Evolutionary conservation across 2,888 invertebrate genomes (phyloP), one percentile per base, ranked within the genome.

Genomic region (Ophraella communa): DNA sequence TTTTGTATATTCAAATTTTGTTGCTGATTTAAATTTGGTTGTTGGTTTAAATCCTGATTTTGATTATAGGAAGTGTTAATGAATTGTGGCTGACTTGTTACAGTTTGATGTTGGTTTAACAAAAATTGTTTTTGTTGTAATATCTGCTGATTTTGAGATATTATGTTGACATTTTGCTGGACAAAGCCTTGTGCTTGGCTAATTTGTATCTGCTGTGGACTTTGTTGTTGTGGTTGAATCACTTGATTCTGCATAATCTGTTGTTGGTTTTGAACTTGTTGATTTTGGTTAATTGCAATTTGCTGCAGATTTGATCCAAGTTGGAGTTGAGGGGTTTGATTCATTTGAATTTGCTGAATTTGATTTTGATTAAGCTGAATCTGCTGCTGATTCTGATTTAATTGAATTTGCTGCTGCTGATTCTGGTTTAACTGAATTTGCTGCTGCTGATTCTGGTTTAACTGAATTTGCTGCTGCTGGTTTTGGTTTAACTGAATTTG

Each of bases 31-130:
- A 70, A 56, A 42, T 67, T 66, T 57, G 67, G 72, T 53, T 65
- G 71, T 44, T 74, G 75, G 33, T 69, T 68, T 20, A 66, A 35
- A 49, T 64, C 65, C 39, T 70, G 66, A 45, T 58, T 65, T 21
- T 71, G 69, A 44, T 39, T 62, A 39, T 68, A 83, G 2, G 83
- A 83, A 30, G 84, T 85, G 7, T 81, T 76, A 11, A 85, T 84
- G 69, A 85, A 83, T 35, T 71, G 71, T 27, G 65, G 67, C 71
- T 74, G 74, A n/a, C 68, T 68, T 10, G 70, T 58, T n/a, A 56
- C 68, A 10, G 65, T 33, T 56, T 65, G 65, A 49, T 71, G 73
- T 62, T 71, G 71, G 52, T 65, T 69, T 20, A 72, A 52, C 27
- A 70, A 65, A 35, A 71, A 71, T 55, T 71, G 73, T 67, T 71